Conservation (phyloP, 2,797 vertebrate species). For the Sciaenops ocellatus region DNA sequence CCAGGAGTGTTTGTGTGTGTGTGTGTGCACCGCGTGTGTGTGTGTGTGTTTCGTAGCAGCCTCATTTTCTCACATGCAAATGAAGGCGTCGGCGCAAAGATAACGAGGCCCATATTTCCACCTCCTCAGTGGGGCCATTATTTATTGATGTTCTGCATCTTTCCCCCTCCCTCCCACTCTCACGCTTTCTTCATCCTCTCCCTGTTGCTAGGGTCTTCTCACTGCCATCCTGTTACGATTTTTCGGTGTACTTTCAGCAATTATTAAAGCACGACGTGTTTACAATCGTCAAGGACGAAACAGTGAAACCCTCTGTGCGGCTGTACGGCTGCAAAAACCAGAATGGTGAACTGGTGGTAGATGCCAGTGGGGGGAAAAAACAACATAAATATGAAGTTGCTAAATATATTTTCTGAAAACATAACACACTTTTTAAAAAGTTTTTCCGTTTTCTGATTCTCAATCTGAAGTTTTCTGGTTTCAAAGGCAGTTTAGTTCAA, state of each 20-base stretch:
- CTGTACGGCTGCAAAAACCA: slow-evolving; percentile 12
- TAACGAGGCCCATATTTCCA: slow-evolving; percentile 89
- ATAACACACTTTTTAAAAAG: background rate
- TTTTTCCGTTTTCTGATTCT: background rate
- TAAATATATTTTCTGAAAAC: slow-evolving; percentile 56
- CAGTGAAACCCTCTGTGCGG: slow-evolving; percentile 34
- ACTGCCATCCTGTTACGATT: slow-evolving; percentile 70
- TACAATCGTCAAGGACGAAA: slow-evolving; percentile 55
- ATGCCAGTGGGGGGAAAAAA: slow-evolving; percentile 16
- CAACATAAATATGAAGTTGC: slow-evolving; percentile 23
- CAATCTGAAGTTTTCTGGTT: slow-evolving; percentile 9
- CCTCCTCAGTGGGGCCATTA: slow-evolving; percentile 89
- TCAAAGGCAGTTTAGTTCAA: slow-evolving; percentile 14
- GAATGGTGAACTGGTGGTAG: background rate
- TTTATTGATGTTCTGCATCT: slow-evolving; percentile 90
- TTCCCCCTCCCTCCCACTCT: slow-evolving; percentile 76
- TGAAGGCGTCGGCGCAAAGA: slow-evolving; percentile 85
- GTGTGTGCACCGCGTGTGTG: slow-evolving; percentile 23
- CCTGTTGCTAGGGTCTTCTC: slow-evolving; percentile 88
- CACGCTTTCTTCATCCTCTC: slow-evolving; percentile 82
- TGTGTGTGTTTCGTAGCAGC: slow-evolving; percentile 68
- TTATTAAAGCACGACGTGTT: slow-evolving; percentile 71
- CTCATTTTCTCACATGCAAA: slow-evolving; percentile 88
- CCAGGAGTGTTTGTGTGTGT: slow-evolving; percentile 42
- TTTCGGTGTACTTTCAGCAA: slow-evolving; percentile 71